Conservation (phyloP, 1,140 invertebrate genomes). For the Macrobrachium nipponense region DNA sequence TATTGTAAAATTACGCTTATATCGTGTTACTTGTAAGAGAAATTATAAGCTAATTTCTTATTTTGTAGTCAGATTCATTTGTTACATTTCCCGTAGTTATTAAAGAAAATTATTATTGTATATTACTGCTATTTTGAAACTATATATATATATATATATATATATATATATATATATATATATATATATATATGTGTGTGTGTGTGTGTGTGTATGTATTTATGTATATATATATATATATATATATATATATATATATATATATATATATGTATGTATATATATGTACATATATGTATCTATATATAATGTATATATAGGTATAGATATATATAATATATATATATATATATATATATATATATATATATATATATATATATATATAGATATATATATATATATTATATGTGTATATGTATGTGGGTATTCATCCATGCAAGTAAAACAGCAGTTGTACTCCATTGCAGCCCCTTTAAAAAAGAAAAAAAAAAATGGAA, state of each 20-base stretch:
- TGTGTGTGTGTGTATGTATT: background rate
- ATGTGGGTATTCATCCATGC: too few species aligned
- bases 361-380: background rate
- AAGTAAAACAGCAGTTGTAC: too few species aligned
- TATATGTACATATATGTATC: background rate
- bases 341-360: background rate
- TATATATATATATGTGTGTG: background rate
- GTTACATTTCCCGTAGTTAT: background rate
- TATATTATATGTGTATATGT: too few species aligned
- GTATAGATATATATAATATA: background rate
- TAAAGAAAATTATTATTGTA: background rate
- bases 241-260: background rate
- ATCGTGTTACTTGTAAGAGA: too few species aligned
- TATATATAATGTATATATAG: too few species aligned
- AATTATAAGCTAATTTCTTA: too few species aligned
- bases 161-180: conserved; percentile 4
- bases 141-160: background rate
- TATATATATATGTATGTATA: background rate
- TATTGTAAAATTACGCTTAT: too few species aligned
- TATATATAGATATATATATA: too few species aligned
- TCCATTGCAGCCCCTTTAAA: too few species aligned
- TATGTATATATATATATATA: background rate
- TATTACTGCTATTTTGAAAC: too few species aligned
- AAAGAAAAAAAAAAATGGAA: too few species aligned
- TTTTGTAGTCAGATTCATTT: too few species aligned